A percentile compares a stretch with the other conserved stretches of the same genome.
Evolutionary conservation across 1,140 invertebrate species (phyloP).

Genomic region (Heliconius congener): DNA sequence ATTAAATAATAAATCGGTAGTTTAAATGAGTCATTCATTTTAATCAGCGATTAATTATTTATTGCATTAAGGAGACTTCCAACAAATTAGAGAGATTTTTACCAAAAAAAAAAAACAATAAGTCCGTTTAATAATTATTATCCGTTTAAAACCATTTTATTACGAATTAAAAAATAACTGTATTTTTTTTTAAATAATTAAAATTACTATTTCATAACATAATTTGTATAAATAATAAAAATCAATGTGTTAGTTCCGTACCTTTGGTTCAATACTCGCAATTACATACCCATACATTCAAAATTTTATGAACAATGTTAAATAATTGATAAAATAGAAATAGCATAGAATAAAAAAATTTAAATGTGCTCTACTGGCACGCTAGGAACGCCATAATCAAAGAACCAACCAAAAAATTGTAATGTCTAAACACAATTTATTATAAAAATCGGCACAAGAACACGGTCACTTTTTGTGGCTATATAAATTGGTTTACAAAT

Average conservation of each 20-base stretch:
- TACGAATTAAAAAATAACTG: neutral
- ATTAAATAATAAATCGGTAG: neutral
- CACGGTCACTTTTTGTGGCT: neutral
- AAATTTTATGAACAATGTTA: neutral
- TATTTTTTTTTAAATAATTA: neutral
- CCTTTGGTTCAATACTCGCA: neutral
- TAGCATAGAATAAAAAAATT: neutral
- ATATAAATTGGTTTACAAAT: neutral
- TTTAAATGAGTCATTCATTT: no score
- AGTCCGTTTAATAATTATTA: neutral
- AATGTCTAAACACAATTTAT: neutral
- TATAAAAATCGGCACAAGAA: neutral
- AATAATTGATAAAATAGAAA: neutral
- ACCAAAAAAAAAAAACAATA: neutral
- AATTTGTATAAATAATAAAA: neutral
- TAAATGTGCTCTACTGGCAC: no score
- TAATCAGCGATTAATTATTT: no score
- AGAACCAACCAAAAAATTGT: neutral
- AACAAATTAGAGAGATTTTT: no score
- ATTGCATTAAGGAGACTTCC: no score
- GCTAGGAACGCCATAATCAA: no score
- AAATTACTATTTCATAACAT: neutral
- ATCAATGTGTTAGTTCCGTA: neutral
- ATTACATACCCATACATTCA: neutral
- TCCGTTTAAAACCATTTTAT: neutral